Percentiles rank a stretch among this genome's conserved stretches.
These are phyloP conservation scores for Chaetogeoica ovagalla DNA, from an alignment of 2,888 invertebrate species.

Conservation along the genomic window DNA sequence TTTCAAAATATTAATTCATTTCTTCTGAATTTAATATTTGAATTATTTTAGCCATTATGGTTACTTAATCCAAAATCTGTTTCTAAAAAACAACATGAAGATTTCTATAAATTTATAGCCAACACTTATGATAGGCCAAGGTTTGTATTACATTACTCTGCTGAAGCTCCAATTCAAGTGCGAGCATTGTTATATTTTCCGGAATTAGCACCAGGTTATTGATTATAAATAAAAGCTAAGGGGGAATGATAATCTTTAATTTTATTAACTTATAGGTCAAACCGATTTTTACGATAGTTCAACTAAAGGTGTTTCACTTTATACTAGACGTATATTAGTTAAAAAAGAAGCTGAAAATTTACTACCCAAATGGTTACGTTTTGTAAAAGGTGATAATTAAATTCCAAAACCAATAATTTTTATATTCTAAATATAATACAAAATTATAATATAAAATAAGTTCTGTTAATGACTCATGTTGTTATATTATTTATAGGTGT, in stretches of 20 bases:
- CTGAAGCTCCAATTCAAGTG: constrained; percentile 89
- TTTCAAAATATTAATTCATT: constrained; percentile 49
- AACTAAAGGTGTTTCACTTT: constrained; percentile 76
- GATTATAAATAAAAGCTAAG: background rate
- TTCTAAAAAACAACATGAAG: constrained; percentile 81
- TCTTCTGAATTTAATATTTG: constrained; percentile 28
- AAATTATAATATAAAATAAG: too few species aligned
- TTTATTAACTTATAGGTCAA: constrained; percentile 35
- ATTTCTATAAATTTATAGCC: constrained; percentile 88
- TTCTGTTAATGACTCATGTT: background rate
- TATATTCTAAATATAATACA: background rate
- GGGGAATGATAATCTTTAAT: background rate
- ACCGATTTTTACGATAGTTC: constrained; percentile 44
- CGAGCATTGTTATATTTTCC: constrained; percentile 91
- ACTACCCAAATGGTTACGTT: constrained; percentile 91
- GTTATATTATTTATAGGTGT: constrained; percentile 67
- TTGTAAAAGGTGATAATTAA: constrained; percentile 75
- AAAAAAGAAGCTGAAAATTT: constrained; percentile 88
- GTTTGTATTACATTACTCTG: constrained; percentile 88
- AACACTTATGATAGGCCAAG: constrained; percentile 86
- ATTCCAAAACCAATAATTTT: background rate
- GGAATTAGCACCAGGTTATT: constrained; percentile 76
- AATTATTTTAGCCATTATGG: constrained; percentile 78
- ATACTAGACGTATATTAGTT: constrained; percentile 89
- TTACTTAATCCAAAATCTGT: constrained; percentile 87